Percentiles rank a stretch among this genome's conserved stretches.
These are phyloP conservation scores for Lagenorhynchus albirostris DNA, from an alignment of 2,113 vertebrate genomes.

Conservation along the genomic window DNA sequence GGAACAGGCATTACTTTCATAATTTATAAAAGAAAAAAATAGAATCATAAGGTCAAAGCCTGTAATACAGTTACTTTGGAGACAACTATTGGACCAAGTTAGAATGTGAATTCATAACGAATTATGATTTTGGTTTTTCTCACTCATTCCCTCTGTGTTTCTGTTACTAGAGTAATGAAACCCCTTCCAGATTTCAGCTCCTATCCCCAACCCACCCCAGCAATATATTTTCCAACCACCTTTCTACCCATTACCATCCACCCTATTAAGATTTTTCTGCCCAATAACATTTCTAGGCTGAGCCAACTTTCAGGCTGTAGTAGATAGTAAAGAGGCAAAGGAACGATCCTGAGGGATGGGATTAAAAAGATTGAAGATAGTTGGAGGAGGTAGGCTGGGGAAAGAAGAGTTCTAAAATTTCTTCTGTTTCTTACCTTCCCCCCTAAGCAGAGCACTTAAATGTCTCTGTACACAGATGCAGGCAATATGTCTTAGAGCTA, in stretches of 20 bases:
- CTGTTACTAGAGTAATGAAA: not conserved
- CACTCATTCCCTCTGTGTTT: not conserved
- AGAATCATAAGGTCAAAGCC: not conserved
- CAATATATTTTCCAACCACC: not conserved
- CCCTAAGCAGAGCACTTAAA: not conserved
- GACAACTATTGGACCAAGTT: not conserved
- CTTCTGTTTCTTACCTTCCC: not conserved
- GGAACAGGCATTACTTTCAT: not conserved
- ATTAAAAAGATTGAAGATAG: not conserved
- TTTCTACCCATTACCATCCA: not conserved
- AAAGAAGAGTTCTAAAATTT: not conserved
- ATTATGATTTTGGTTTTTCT: not conserved
- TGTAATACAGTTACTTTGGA: not conserved
- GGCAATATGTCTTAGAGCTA: not conserved
- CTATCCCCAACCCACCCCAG: not conserved
- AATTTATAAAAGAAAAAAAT: not conserved
- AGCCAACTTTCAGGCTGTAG: not conserved
- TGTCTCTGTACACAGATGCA: not conserved
- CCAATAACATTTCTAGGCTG: not conserved
- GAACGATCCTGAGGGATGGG: not conserved
- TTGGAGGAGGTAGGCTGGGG: not conserved
- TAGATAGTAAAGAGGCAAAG: not conserved
- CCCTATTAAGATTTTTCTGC: not conserved
- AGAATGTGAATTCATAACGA: not conserved
- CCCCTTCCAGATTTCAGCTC: not conserved